Conservation (phyloP, 2,113 vertebrate species). For the Rhagologus leucostigma region DNA sequence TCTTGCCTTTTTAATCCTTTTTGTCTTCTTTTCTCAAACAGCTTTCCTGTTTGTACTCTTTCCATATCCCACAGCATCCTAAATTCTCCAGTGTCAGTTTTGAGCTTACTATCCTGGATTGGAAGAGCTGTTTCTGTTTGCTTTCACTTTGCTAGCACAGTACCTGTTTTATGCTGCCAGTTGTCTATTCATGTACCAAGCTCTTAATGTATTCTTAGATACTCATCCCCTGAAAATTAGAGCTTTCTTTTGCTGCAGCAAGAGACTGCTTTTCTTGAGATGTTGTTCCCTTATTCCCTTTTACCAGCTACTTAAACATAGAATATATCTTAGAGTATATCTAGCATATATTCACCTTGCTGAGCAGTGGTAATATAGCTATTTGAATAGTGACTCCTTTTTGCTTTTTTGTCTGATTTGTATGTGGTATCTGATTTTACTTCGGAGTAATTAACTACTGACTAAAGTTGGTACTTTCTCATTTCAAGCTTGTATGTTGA, state of each 20-base stretch:
- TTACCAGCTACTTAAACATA: not conserved
- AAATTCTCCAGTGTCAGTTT: not conserved
- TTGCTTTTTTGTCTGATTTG: not conserved
- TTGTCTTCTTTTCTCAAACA: not conserved
- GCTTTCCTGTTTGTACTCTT: not conserved
- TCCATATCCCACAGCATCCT: not conserved
- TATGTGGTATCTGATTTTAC: rapidly evolving
- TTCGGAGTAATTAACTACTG: not conserved
- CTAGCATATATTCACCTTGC: not conserved
- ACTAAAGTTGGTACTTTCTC: not conserved
- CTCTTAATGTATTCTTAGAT: not conserved
- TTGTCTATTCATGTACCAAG: not conserved
- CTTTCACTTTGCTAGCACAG: not conserved
- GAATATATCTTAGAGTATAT: not conserved
- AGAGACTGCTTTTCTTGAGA: not conserved
- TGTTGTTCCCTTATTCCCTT: not conserved
- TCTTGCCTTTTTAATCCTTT: not conserved
- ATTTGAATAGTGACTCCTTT: not conserved
- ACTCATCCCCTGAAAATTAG: not conserved
- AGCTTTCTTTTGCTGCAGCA: not conserved
- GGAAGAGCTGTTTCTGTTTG: not conserved
- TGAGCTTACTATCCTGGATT: not conserved
- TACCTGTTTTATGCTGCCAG: not conserved
- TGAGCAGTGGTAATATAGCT: not conserved
- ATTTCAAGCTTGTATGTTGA: not conserved